Conservation (phyloP, 2,797 vertebrate species). For the Clarias pachynema region DNA sequence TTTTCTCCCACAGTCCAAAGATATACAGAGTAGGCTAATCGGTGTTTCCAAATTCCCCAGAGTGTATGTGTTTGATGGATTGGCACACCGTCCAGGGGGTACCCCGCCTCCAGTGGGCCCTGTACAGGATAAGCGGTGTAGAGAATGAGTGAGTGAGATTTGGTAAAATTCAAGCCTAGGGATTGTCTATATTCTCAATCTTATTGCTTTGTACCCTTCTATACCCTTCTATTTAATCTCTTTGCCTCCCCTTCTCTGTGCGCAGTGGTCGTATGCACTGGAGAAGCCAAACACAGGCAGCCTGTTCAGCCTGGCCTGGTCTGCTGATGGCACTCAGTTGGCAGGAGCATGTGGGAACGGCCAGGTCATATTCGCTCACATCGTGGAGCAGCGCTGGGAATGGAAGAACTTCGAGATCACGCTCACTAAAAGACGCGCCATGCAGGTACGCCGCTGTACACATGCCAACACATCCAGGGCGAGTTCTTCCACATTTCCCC, state of each 20-base stretch:
- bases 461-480: not conserved
- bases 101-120: too few relatives aligned
- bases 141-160: too few relatives aligned
- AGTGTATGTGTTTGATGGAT: too few relatives aligned
- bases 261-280: slow-evolving; percentile 92
- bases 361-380: slow-evolving; percentile 93
- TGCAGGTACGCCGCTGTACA: slow-evolving; percentile 83
- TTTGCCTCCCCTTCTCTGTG: slow-evolving; percentile 40
- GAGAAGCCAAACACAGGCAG: slow-evolving; percentile 96
- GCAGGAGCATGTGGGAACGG: slow-evolving; percentile 93
- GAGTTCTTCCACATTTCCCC: not conserved
- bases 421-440: slow-evolving; percentile 88
- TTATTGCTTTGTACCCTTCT: not conserved
- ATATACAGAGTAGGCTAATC: too few relatives aligned
- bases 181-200: not conserved
- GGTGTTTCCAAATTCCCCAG: too few relatives aligned
- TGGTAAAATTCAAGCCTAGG: too few relatives aligned
- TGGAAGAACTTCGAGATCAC: slow-evolving; percentile 94
- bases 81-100: too few relatives aligned
- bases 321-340: slow-evolving; percentile 91
- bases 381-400: slow-evolving; percentile 94
- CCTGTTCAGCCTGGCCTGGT: slow-evolving; percentile 91
- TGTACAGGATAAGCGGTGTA: too few relatives aligned
- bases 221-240: slow-evolving; percentile 35
- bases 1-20: too few relatives aligned